Conservation (phyloP, 2,113 vertebrate genomes). For the Corythoichthys intestinalis region DNA sequence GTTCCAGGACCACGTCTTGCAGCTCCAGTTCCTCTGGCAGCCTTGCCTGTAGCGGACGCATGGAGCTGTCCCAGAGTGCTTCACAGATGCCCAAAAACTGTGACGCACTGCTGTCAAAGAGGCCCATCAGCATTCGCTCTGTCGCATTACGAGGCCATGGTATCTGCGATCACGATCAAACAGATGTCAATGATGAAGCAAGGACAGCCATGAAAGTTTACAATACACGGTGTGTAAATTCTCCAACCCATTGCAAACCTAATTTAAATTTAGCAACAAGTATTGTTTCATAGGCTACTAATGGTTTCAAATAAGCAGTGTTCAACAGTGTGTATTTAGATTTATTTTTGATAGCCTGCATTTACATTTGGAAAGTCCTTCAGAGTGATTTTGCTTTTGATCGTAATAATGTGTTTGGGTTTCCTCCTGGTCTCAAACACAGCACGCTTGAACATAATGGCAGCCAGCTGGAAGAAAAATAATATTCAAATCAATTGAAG, state of each 20-base stretch:
- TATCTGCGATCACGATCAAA: constrained; percentile 52
- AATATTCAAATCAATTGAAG: not conserved
- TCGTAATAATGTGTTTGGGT: constrained; percentile 60
- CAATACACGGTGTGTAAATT: no score
- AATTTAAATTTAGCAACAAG: not conserved
- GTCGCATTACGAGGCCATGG: constrained; percentile 78
- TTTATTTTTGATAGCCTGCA: not conserved
- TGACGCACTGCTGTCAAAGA: constrained; percentile 81
- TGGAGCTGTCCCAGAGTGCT: constrained; percentile 76
- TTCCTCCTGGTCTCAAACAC: constrained; percentile 81
- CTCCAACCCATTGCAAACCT: not conserved
- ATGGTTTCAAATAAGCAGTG: not conserved
- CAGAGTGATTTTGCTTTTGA: constrained; percentile 68
- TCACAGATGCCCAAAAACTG: constrained; percentile 85
- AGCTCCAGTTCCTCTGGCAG: constrained; percentile 74
- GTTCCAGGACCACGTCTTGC: constrained; percentile 77
- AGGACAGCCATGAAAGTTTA: no score
- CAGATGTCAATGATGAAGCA: no score
- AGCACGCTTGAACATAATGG: constrained; percentile 87
- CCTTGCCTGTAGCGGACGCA: constrained; percentile 64
- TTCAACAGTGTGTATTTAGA: not conserved
- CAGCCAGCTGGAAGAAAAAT: constrained; percentile 75
- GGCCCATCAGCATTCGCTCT: constrained; percentile 73
- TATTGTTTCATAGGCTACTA: not conserved
- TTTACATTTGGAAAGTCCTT: constrained; percentile 77